Evolutionary conservation across 2,113 vertebrate species (phyloP).

Genomic region (Grus americana): DNA sequence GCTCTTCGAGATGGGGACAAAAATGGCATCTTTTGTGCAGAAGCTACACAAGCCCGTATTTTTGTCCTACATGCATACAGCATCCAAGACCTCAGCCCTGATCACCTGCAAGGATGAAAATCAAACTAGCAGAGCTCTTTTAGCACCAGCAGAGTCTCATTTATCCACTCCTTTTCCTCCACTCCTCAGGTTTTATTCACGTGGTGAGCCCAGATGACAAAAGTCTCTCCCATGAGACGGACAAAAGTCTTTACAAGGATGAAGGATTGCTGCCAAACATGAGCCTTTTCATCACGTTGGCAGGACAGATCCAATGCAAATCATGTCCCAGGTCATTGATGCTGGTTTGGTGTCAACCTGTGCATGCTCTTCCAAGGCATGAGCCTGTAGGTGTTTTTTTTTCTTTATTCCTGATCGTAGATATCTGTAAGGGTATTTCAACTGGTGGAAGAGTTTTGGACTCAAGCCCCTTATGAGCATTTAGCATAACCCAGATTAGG

Average conservation of each 20-base stretch:
- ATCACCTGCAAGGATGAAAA: background rate
- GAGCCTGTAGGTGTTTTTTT: background rate
- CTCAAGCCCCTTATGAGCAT: background rate
- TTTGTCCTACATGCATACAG: background rate
- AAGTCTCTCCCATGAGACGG: background rate
- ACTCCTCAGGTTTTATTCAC: background rate
- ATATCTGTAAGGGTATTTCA: background rate
- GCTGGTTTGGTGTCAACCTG: background rate
- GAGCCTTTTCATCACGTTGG: background rate
- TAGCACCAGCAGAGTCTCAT: background rate
- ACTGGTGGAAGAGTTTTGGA: background rate
- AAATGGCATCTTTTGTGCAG: background rate
- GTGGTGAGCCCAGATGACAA: background rate
- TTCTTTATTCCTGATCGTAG: background rate
- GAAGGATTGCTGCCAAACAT: background rate
- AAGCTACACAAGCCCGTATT: fast-evolving
- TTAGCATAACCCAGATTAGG: background rate
- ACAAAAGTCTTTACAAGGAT: background rate
- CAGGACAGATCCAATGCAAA: background rate
- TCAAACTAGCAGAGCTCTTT: background rate
- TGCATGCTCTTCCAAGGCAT: fast-evolving
- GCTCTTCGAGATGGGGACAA: background rate
- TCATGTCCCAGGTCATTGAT: fast-evolving
- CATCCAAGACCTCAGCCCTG: background rate
- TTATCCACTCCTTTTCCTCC: background rate